Evolutionary conservation across 2,888 invertebrate genomes (phyloP).

Genomic region (Cybosia mesomella): DNA sequence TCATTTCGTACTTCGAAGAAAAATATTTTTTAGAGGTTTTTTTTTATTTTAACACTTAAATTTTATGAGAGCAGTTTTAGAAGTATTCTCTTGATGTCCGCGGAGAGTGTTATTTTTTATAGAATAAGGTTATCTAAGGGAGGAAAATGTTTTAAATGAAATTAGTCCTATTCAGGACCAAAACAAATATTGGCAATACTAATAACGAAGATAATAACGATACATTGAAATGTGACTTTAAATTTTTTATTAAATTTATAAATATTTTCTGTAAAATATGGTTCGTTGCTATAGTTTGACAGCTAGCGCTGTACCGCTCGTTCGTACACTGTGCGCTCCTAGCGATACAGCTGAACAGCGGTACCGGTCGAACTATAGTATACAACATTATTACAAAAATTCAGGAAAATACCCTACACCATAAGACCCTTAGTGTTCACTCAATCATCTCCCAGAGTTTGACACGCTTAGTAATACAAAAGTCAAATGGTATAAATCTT

Average conservation of each 20-base stretch:
- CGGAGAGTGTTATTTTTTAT: conserved; percentile 29
- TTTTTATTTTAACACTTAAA: conserved; percentile 23
- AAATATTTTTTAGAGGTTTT: conserved; percentile 42
- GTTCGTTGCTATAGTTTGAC: no score
- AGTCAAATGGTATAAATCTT: conserved; percentile 52
- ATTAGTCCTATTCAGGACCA: background rate
- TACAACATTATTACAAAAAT: background rate
- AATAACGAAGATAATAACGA: background rate
- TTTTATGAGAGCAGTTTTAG: conserved; percentile 37
- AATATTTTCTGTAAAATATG: no score
- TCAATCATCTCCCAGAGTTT: conserved; percentile 39
- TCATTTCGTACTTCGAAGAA: conserved; percentile 42
- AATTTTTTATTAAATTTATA: background rate
- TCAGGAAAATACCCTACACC: conserved; percentile 1
- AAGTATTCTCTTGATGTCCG: conserved; percentile 39
- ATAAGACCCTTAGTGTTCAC: conserved; percentile 22
- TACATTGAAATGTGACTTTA: background rate
- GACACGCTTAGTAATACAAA: conserved; percentile 37
- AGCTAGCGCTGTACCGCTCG: no score
- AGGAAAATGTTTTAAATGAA: conserved; percentile 18
- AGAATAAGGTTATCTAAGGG: conserved; percentile 18
- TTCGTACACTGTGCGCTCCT: no score
- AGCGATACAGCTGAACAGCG: no score
- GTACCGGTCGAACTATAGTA: no score
- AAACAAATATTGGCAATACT: background rate